These are phyloP conservation scores for Scrobipalpa atriplicella DNA, from an alignment of 2,888 invertebrate species.

Conservation along the genomic window DNA sequence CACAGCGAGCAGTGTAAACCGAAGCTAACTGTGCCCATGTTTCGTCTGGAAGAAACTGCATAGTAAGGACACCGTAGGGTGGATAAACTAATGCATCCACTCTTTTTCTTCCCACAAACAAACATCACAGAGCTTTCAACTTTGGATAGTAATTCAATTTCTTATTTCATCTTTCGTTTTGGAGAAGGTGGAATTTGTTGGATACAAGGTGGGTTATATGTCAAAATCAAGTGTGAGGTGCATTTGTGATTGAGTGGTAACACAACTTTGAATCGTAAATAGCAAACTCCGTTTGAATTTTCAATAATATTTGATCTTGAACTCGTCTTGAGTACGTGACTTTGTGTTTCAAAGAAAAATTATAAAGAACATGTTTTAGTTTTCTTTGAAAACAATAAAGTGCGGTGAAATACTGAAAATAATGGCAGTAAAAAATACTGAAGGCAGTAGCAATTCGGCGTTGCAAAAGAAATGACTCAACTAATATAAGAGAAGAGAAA, in stretches of 20 bases:
- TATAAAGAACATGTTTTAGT: background rate
- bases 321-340: background rate
- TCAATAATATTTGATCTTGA: conserved; percentile 6
- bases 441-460: too few species aligned
- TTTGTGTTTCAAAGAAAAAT: background rate
- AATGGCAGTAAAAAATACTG: too few species aligned
- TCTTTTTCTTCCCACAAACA: conserved; percentile 66
- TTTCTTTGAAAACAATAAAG: background rate
- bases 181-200: conserved; percentile 37
- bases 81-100: conserved; percentile 63
- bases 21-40: background rate
- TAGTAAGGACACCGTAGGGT: conserved; percentile 46
- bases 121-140: conserved; percentile 68
- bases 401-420: background rate
- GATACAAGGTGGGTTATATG: background rate
- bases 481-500: too few species aligned
- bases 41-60: conserved; percentile 4
- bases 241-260: background rate
- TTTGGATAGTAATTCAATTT: conserved; percentile 69
- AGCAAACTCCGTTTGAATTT: conserved; percentile 11
- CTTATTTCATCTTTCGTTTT: conserved; percentile 56
- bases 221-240: conserved; percentile 16
- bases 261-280: conserved; percentile 16
- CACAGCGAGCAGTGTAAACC: background rate
- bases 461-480: too few species aligned